phyloP scores from a whole-genome alignment of 2,113 vertebrate species.

The Corapipo altera region DNA sequence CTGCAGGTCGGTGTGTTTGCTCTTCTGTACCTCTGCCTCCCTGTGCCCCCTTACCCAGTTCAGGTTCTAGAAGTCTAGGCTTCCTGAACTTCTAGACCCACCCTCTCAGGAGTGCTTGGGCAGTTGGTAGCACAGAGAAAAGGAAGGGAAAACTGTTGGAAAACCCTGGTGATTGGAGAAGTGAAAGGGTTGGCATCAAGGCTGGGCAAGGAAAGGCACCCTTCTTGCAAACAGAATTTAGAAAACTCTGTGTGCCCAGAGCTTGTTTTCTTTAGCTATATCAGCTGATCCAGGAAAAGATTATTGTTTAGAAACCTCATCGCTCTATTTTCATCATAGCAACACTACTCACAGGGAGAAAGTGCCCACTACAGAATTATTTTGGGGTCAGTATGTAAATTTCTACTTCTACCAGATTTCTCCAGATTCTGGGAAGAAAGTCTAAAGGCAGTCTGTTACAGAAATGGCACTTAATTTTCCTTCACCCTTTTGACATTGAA shows the following conservation, averaged over 20 bases:
- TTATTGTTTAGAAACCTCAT: not conserved
- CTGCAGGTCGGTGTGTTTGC: not conserved
- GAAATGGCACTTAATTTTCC: slow-evolving; percentile 36
- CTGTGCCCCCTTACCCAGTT: not conserved
- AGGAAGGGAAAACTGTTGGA: not conserved
- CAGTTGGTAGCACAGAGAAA: not conserved
- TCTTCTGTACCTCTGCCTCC: not conserved
- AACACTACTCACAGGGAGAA: not conserved
- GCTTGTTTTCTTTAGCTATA: slow-evolving; percentile 22
- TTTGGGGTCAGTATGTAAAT: not conserved
- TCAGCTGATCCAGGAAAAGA: not conserved
- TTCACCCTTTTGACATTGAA: slow-evolving; percentile 26
- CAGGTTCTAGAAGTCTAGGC: not conserved
- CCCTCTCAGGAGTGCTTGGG: not conserved
- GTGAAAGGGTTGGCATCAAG: not conserved
- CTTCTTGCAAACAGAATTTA: not conserved
- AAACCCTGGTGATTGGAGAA: not conserved
- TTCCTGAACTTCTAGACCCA: not conserved
- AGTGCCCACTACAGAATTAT: not conserved
- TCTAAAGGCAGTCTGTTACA: not conserved
- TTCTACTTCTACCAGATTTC: not conserved
- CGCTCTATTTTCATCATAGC: not conserved
- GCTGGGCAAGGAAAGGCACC: not conserved
- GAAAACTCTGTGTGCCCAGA: not conserved
- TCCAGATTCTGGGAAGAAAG: not conserved